Evolutionary conservation across 1,140 invertebrate genomes (phyloP), one percentile per base, ranked within the genome.

Genomic region (Zeugodacus cucurbitae): DNA sequence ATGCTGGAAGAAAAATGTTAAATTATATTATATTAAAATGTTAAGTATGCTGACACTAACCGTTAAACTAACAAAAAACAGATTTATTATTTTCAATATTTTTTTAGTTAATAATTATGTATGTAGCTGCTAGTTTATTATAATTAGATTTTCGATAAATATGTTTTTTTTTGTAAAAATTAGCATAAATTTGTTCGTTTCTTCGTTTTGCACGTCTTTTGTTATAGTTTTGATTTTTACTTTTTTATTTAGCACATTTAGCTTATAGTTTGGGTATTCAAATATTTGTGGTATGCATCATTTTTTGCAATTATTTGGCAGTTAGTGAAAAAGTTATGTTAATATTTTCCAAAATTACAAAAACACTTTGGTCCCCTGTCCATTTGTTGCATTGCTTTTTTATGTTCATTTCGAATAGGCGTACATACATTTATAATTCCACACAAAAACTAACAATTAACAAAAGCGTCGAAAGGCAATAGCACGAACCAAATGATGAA

Each of bases 401-500:
- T n/a, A 82, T 48, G 67, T 74, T 74, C 20, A 37, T 74, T 74
- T 41, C 8, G 22, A 22, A 48, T 48, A 48, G n/a, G 5, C 11
- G 17, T 67, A 70, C 64, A 70, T 78, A 48, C 11, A 32, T 67
- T 37, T 32, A 70, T 78, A 48, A 22, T 37, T 37, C 32, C 34
- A 82, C 74, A 82, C 37, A 82, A 48, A 59, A 48, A 20, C 74
- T 82, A 82, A 82, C 41, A 44, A 82, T 48, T 82, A 82, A 82
- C 74, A 82, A 82, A 48, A 10, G 14, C 1, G 22, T 48, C 41
- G 22, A 82, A 82, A 26, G 74, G 14, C 34, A 82, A 48, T 26
- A 82, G 5, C 74, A 48, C 3, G 48, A 82, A 82, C 41, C 20
- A 26, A 74, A 74, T 6, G 41, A 74, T 17, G 34, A 67, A 29